Base-by-base conservation (phyloP, 1,140 invertebrate genomes). In the Paracyclopina nana region DNA sequence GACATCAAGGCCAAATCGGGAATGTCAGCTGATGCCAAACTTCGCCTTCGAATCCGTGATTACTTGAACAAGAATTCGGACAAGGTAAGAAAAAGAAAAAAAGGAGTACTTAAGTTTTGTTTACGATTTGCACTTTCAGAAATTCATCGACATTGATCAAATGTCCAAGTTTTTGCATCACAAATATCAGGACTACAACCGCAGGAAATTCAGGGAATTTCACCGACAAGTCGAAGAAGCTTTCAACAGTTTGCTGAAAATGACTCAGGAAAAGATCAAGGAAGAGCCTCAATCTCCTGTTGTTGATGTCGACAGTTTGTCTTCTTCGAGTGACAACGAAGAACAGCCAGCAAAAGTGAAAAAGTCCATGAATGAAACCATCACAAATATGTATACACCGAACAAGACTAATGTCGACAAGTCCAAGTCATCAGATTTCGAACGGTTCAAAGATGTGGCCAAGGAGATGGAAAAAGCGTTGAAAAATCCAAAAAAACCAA, bases 71-170 rank as follows among this genome's bases (percentile, higher is more conserved):
- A n/a, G n/a, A n/a, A n/a, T n/a, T n/a, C n/a, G n/a, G n/a, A n/a
- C n/a, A n/a, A n/a, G n/a, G n/a, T n/a, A n/a, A n/a, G n/a, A n/a
- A n/a, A n/a, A n/a, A n/a, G n/a, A n/a, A n/a, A n/a, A n/a, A n/a
- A n/a, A n/a, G n/a, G n/a, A n/a, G n/a, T n/a, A n/a, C n/a, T n/a
- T n/a, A n/a, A n/a, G n/a, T n/a, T n/a, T n/a, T n/a, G n/a, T n/a
- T n/a, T n/a, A n/a, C n/a, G n/a, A n/a, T n/a, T n/a, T n/a, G n/a
- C 2, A 2, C 12, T 27, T 27, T 16, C 25, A 48, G 45, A 3
- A 26, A 28, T 48, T 28, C 14, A 48, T 48, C n/a, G 45, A 48
- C 18, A 48, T 48, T 29, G 45, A 48, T 24, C 25, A 29, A n/a
- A 48, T 48, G 45, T 26, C 45, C 8, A 4, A 11, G 20, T 25